Evolutionary conservation across 2,113 vertebrate species (phyloP).

Genomic region (Charadrius vociferus): DNA sequence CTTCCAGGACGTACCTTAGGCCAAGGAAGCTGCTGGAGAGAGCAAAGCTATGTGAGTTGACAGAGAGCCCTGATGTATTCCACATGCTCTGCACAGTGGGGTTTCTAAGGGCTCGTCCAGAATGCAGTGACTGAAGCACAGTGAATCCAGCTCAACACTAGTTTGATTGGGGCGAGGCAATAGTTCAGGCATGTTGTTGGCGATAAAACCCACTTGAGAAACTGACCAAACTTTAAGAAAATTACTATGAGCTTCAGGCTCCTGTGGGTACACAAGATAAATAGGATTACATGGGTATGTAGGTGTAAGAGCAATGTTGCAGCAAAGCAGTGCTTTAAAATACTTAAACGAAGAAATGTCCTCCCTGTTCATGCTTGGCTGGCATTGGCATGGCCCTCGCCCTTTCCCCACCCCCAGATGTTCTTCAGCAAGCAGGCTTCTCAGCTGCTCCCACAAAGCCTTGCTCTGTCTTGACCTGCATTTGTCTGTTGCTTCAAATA

Average conservation of each 20-base stretch:
- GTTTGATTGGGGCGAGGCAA: not conserved
- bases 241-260: not conserved
- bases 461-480: not conserved
- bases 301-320: not conserved
- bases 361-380: not conserved
- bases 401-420: not conserved
- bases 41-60: not conserved
- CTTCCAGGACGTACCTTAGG: not conserved
- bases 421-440: not conserved
- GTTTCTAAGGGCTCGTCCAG: not conserved
- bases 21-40: not conserved
- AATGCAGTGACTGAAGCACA: not conserved
- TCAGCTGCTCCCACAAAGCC: not conserved
- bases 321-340: not conserved
- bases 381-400: fast-evolving
- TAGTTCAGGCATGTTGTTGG: not conserved
- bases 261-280: not conserved
- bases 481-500: not conserved
- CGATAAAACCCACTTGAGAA: not conserved
- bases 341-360: not conserved
- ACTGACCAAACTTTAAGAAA: not conserved
- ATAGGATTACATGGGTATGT: not conserved
- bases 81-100: not conserved
- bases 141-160: not conserved
- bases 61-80: not conserved